Conservation (phyloP, 1,140 invertebrate species). For the Littorina saxatilis region DNA sequence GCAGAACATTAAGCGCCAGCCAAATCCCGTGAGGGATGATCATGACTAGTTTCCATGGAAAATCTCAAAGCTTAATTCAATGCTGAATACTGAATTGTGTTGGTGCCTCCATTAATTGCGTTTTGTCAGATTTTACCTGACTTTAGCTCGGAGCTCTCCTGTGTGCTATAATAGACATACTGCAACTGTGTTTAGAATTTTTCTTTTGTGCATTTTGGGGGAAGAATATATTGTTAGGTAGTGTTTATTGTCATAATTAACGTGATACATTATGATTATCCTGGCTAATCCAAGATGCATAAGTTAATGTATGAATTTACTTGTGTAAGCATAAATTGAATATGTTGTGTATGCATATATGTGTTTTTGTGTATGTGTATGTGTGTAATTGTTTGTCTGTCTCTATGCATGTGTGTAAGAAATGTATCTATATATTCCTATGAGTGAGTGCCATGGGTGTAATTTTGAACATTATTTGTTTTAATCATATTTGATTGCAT, state of each 20-base stretch:
- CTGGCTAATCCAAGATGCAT: neutral
- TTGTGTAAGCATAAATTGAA: neutral
- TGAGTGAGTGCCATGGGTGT: neutral
- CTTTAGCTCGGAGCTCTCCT: too few relatives aligned
- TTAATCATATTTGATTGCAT: neutral
- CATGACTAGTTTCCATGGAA: too few relatives aligned
- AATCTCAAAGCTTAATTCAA: too few relatives aligned
- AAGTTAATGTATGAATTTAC: neutral
- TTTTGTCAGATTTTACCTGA: too few relatives aligned
- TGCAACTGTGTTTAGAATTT: too few relatives aligned
- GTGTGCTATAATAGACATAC: too few relatives aligned
- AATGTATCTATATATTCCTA: too few relatives aligned
- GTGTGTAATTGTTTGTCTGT: neutral
- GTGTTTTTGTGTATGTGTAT: conserved; percentile 18
- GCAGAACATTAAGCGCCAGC: too few relatives aligned
- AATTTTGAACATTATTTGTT: neutral
- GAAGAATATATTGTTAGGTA: neutral
- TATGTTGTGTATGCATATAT: neutral
- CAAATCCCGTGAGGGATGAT: too few relatives aligned
- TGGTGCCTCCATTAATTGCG: too few relatives aligned
- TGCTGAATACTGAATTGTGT: too few relatives aligned
- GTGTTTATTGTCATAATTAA: neutral
- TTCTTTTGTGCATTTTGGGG: too few relatives aligned
- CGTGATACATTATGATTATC: neutral
- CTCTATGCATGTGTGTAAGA: neutral